Base-by-base conservation (phyloP, 2,797 vertebrate species). In the Anguilla megastoma region DNA sequence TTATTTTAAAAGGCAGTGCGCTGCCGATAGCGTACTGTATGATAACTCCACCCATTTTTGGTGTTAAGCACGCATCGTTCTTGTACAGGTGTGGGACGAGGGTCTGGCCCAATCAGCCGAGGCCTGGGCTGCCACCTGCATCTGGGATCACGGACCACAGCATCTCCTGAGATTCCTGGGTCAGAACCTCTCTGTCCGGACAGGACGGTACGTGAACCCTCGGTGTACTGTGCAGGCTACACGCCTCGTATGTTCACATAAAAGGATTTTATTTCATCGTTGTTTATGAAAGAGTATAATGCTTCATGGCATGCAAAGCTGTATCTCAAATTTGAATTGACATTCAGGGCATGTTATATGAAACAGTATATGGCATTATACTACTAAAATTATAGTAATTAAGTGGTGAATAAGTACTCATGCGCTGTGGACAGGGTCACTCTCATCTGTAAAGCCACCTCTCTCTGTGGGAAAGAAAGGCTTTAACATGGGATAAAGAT, bases 81-180 rank as follows among this genome's bases (percentile, higher is more conserved):
- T 10, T 69, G 63, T 93, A 83, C 90, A 99, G 98, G 97, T 99
- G 88, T 99, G 99, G 99, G 99, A 99, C 93, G 98, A 99, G 91
- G 97, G 95, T 88, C 96, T 99, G 90, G 98, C 99, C 52, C 98
- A 98, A 93, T 98, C 97, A 8, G 97, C 98, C 0, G 98, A 99
- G 92, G 97, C 98, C 87, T 99, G 99, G 99, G 98, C 99, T 74
- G 97, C 98, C 48, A 96, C 96, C 3, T 99, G 99, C 91, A 96
- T 98, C 94, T 99, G 99, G 99, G 99, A 99, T 90, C 99, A 99
- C 2, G 98, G 98, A 58, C 98, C 99, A 87, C 96, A 97, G 69
- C 97, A 97, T 92, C 96, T 99, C 92, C 93, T 99, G 93, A 96
- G 98, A 93, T 99, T 98, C 95, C 95, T 99, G 90, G 99, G 99